A percentile compares a stretch with the other conserved stretches of the same genome.
These are phyloP conservation scores for Amphiura filiformis DNA, from an alignment of 35 echinoderm and acorn worm genomes.

Conservation along the genomic window DNA sequence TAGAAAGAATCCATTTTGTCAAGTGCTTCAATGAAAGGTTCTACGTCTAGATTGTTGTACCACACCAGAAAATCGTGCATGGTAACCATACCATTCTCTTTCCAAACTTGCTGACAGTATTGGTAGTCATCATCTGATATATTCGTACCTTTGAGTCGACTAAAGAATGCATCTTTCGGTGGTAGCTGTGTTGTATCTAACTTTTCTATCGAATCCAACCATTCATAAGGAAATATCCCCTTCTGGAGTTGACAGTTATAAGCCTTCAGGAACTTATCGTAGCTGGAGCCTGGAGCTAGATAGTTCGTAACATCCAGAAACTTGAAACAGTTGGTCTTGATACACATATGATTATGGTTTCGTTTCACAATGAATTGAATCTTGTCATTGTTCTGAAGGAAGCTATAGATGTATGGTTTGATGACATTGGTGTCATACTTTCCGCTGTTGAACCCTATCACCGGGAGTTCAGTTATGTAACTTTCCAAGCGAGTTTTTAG, in stretches of 20 bases:
- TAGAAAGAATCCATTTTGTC: conserved; percentile 23
- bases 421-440: conserved; percentile 41
- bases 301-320: conserved; percentile 55
- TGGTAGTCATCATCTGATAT: background rate
- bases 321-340: conserved; percentile 29
- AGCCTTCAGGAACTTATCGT: conserved; percentile 30
- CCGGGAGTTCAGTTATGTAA: conserved; percentile 23
- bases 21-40: conserved; percentile 20
- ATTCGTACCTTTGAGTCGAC: background rate
- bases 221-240: conserved; percentile 58
- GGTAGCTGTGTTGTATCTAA: background rate
- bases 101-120: conserved; percentile 20
- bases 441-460: conserved; percentile 29
- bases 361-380: conserved; percentile 31
- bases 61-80: conserved; percentile 4
- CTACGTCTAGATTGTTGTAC: conserved; percentile 29
- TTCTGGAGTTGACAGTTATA: conserved; percentile 23
- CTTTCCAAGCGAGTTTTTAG: background rate
- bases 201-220: conserved; percentile 20
- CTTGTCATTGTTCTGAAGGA: conserved; percentile 12
- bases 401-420: conserved; percentile 43
- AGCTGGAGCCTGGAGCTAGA: conserved; percentile 41
- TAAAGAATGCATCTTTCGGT: background rate
- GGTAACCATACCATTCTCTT: background rate
- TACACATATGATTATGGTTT: conserved; percentile 28